phyloP scores from a whole-genome alignment of 2,797 vertebrate genomes.

The Buceros bicornis region DNA sequence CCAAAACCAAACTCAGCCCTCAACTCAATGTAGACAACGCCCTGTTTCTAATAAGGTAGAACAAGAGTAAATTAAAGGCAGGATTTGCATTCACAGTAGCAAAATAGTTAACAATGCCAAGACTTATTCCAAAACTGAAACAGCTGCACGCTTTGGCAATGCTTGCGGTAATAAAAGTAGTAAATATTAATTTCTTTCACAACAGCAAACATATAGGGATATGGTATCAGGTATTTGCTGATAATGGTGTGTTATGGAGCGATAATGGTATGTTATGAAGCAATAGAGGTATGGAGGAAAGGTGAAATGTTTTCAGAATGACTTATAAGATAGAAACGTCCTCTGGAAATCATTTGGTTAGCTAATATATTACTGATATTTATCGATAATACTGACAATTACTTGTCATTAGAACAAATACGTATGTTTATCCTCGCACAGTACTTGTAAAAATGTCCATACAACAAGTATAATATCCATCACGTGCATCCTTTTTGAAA shows the following conservation, averaged over 20 bases:
- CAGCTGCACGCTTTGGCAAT: background rate
- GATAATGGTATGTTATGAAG: background rate
- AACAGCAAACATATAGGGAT: background rate
- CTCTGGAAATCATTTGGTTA: background rate
- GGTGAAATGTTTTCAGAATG: background rate
- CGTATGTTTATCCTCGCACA: fast-evolving
- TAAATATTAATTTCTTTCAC: conserved; percentile 3
- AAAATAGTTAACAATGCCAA: background rate
- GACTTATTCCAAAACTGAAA: background rate
- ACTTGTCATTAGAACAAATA: background rate
- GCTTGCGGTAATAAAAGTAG: background rate
- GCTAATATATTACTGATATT: background rate
- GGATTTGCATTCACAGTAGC: background rate
- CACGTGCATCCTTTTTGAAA: background rate
- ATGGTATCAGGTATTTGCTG: conserved; percentile 43
- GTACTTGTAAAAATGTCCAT: background rate
- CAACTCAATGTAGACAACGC: background rate
- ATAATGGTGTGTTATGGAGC: background rate
- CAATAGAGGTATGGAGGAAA: background rate
- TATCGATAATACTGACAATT: background rate
- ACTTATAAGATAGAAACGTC: background rate
- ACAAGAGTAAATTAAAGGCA: background rate
- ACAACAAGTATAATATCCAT: background rate
- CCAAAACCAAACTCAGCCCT: background rate
- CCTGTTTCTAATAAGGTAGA: background rate